A percentile compares a stretch with the other conserved stretches of the same genome.
Conservation (phyloP, 2,888 invertebrate genomes). For the Criorhina ranunculi region DNA sequence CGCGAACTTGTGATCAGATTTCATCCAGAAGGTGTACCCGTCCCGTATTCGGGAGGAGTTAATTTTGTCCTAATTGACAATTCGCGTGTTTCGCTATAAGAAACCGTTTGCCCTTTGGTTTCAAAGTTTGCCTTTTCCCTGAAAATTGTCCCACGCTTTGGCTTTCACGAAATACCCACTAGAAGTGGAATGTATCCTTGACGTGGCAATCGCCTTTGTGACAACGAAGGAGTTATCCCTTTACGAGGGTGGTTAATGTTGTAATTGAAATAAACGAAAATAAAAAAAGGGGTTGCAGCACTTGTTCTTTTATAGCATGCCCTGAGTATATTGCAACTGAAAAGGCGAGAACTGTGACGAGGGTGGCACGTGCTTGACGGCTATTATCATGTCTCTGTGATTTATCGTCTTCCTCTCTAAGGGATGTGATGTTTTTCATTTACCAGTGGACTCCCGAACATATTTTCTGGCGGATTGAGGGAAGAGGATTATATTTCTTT, state of each 20-base stretch:
- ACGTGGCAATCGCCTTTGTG: constrained; percentile 73
- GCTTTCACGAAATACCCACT: constrained; percentile 45
- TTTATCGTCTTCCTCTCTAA: constrained; percentile 75
- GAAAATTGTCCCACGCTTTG: constrained; percentile 67
- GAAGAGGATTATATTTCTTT: constrained; percentile 61
- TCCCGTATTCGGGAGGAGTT: constrained; percentile 43
- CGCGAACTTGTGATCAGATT: constrained; percentile 42
- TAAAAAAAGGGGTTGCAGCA: constrained; percentile 76
- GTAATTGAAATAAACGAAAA: constrained; percentile 69
- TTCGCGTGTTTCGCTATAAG: constrained; percentile 65
- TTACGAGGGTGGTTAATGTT: constrained; percentile 72
- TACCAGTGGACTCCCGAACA: constrained; percentile 42
- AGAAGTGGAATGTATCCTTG: constrained; percentile 63
- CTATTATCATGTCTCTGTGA: constrained; percentile 79
- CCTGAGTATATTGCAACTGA: constrained; percentile 63
- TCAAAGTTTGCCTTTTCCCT: constrained; percentile 25
- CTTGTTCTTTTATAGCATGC: constrained; percentile 72
- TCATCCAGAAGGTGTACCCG: constrained; percentile 61
- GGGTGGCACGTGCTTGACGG: constrained; percentile 79
- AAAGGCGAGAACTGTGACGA: constrained; percentile 76
- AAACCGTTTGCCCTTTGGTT: constrained; percentile 63
- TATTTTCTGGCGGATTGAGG: constrained; percentile 67
- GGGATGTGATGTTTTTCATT: constrained; percentile 66
- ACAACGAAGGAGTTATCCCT: constrained; percentile 71
- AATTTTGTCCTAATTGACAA: constrained; percentile 75